Base-by-base conservation (phyloP, 2,888 invertebrate genomes). In the Lacanobia wlatinum region DNA sequence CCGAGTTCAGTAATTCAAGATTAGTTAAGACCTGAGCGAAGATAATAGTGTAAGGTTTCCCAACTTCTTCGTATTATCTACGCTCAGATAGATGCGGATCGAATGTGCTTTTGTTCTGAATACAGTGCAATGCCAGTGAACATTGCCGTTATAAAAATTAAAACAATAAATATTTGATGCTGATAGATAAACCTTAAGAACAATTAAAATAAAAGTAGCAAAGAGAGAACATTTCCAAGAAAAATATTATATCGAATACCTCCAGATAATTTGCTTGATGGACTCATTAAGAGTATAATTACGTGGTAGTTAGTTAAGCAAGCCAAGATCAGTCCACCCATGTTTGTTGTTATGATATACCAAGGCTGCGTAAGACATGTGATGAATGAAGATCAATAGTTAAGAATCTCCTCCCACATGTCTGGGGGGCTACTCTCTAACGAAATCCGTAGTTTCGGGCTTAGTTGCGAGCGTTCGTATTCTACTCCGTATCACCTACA, bases 61-160 rank as follows among this genome's bases (percentile, higher is more conserved):
- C 23, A 77, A 70, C 50, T 70, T 46, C 60, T 18, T 58, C 50
- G 18, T 61, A 79, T 58, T 73, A 69, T 67, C 62, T 62, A 59
- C 56, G 68, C 65, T 68, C 23, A 53, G 55, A 71, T 52, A 63
- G 55, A 73, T 70, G 52, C 73, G 61, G 40, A 61, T 63, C 73
- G 43, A 82, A 75, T 82, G 64, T 65, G 75, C 55, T 73, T 84
- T 80, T 73, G 76, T 77, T 82, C 71, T 66, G 72, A 73, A 80
- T 77, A 70, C 72, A 72, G 64, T 71, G 38, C 70, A 68, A 73
- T 71, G 74, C 46, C 70, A 52, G 66, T 64, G 55, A 76, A 65
- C 8, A 43, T 43, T 69, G 28, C 40, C 18, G 62, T 46, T 65
- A 75, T 53, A 4, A 34, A 63, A 63, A 60, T 38, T 7, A 40